These are phyloP conservation scores for Halcyon smyrnensis DNA, from an alignment of 2,797 vertebrate species.

Conservation along the genomic window DNA sequence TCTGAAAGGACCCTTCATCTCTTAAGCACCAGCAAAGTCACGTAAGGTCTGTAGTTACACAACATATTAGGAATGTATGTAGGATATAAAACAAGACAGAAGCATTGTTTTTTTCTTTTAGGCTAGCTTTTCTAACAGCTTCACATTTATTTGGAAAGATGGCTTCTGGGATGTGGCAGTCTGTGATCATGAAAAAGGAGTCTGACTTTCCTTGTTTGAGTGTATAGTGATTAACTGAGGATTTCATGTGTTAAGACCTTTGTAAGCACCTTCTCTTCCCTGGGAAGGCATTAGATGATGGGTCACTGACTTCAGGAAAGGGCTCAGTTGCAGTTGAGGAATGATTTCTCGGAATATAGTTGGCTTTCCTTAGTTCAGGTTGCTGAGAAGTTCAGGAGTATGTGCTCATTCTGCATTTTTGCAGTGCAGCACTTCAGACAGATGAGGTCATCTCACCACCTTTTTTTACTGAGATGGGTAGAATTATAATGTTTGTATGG, in stretches of 20 bases:
- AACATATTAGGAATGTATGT: neutral
- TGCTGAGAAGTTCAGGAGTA: neutral
- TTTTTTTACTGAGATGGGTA: neutral
- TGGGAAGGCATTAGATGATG: neutral
- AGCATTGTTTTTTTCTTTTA: neutral
- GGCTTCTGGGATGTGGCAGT: neutral
- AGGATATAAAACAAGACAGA: neutral
- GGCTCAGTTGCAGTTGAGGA: neutral
- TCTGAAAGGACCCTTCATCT: neutral
- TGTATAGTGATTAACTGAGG: neutral
- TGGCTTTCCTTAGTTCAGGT: neutral
- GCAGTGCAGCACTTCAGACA: neutral
- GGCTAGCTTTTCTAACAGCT: neutral
- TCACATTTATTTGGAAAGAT: neutral
- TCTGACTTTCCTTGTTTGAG: neutral
- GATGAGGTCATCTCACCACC: neutral
- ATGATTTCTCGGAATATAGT: neutral
- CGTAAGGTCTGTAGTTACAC: neutral
- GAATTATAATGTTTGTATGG: neutral
- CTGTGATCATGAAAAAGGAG: neutral
- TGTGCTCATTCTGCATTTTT: neutral
- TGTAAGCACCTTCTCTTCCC: neutral
- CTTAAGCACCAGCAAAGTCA: neutral
- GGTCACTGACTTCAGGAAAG: neutral
- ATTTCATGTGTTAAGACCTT: neutral